A percentile compares a stretch with the other conserved stretches of the same genome.
phyloP scores from a whole-genome alignment of 2,113 vertebrate genomes.

The Eupsittula cactorum region DNA sequence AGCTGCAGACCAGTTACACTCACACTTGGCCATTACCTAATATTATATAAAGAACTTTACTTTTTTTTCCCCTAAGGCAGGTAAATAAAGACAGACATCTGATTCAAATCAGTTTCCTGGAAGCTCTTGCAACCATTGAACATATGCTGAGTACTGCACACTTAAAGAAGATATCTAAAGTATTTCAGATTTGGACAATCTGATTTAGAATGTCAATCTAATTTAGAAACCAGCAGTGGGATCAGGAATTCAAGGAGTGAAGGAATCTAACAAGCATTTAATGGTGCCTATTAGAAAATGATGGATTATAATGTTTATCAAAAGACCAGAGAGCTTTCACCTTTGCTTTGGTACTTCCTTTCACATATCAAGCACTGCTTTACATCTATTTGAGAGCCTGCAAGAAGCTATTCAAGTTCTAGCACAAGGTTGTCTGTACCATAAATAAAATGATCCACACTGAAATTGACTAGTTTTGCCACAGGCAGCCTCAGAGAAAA shows the following conservation, averaged over 20 bases:
- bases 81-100: neutral
- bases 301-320: neutral
- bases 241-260: neutral
- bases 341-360: neutral
- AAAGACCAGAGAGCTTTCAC: neutral
- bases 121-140: neutral
- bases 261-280: neutral
- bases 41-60: neutral
- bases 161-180: neutral
- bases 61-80: neutral
- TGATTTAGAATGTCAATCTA: neutral
- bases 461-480: neutral
- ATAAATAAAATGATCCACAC: neutral
- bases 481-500: neutral
- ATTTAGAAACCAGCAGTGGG: neutral
- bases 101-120: neutral
- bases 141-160: neutral
- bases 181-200: neutral
- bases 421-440: neutral
- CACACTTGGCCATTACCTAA: neutral
- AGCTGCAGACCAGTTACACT: neutral
- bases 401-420: neutral
- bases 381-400: neutral
- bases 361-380: neutral
- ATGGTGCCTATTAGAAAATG: neutral